These are phyloP conservation scores for Zosterops borbonicus DNA, from an alignment of 2,113 vertebrate genomes.

Conservation along the genomic window DNA sequence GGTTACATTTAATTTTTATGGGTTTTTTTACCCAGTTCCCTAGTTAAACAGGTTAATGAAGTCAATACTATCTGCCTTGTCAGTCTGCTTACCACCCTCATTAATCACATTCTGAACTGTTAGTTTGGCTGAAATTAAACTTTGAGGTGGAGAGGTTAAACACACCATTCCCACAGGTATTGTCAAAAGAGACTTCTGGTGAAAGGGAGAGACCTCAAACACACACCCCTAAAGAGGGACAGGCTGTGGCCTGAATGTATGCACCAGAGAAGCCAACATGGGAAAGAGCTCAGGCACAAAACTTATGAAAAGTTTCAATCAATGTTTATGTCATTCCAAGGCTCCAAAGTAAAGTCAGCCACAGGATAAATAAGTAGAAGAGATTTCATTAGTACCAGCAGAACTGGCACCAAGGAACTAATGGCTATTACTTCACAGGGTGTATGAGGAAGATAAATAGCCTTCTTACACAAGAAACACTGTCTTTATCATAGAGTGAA, in stretches of 20 bases:
- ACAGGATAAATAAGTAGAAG: not conserved
- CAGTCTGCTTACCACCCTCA: not conserved
- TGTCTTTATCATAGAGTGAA: not conserved
- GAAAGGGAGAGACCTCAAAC: not conserved
- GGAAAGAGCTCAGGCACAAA: not conserved
- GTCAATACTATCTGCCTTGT: not conserved
- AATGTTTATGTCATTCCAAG: not conserved
- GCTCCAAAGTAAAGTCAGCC: not conserved
- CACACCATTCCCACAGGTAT: not conserved
- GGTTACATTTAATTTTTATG: not conserved
- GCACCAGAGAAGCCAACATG: not conserved
- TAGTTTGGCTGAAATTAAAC: conserved; percentile 39
- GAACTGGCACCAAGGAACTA: not conserved
- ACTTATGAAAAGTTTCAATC: not conserved
- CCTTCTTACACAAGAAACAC: not conserved
- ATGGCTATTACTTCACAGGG: not conserved
- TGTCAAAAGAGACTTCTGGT: not conserved
- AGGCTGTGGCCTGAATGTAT: not conserved
- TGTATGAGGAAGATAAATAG: not conserved
- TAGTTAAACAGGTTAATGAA: not conserved
- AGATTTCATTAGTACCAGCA: not conserved
- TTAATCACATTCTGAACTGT: conserved; percentile 30
- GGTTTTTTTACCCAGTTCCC: not conserved
- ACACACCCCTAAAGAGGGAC: not conserved
- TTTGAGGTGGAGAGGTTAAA: not conserved